Evolutionary conservation across 2,888 invertebrate genomes (phyloP), one percentile per base, ranked within the genome.

Genomic region (Sesia bembeciformis): DNA sequence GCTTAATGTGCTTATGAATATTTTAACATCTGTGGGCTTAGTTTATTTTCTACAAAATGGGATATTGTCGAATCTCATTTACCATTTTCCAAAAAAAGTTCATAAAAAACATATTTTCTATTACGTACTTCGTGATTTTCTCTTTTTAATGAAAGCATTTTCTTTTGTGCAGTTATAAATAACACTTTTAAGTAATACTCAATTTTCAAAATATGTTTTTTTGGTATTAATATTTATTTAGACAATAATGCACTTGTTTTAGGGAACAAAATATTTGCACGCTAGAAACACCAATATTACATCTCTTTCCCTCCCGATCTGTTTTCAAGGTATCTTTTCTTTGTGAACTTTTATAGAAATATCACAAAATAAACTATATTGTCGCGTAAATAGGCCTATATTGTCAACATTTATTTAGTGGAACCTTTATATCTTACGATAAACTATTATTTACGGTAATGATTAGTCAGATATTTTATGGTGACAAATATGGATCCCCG

Each of bases 221-320:
- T 23, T 23, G 23, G 1, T 23, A 23, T 23, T 1, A 23, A 23
- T 23, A 23, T 2, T 1, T 23, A 23, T 23, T 23, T 23, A 23
- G 1, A n/a, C n/a, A n/a, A 23, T 23, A 23, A 23, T 23, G 23
- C 23, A 23, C 23, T 23, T 23, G 23, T 23, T 23, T 42, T 7
- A 6, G 5, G 7, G 42, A 42, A 42, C 42, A 6, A 42, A 42
- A 42, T 42, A 42, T 42, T 42, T 42, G 42, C 7, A 42, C 7
- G 42, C 42, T 49, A 8, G 49, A 5, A 6, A 49, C 49, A 49
- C 8, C 23, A 49, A 7, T 56, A 60, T 58, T 72, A 82, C 80
- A 55, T 87, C 88, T 88, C 88, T 89, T 89, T 89, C 81, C 73
- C 88, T 85, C 88, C 86, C 84, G 81, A 79, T 78, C 70, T 81